Conservation (phyloP, 2,113 vertebrate species). For the Cyanoderma ruficeps region DNA sequence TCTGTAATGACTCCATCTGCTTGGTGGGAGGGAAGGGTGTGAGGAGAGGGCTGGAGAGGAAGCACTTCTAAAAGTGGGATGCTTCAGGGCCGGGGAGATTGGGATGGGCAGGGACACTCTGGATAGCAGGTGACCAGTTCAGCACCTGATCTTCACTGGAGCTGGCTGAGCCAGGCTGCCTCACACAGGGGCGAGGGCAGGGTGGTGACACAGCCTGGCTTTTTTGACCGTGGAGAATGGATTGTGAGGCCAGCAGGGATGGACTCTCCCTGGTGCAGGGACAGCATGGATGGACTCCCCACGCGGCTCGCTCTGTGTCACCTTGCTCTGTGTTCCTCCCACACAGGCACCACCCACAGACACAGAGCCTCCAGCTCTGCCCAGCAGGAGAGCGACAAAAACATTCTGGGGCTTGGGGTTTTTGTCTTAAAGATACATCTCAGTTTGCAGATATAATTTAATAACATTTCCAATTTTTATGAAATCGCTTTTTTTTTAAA, state of each 20-base stretch:
- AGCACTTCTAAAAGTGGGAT: background rate
- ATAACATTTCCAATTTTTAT: constrained; percentile 42
- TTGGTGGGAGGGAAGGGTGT: background rate
- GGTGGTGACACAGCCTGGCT: accelerated
- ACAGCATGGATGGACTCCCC: background rate
- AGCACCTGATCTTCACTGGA: background rate
- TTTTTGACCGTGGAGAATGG: background rate
- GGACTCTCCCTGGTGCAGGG: background rate
- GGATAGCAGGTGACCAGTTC: accelerated
- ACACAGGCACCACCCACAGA: background rate
- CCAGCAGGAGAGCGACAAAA: accelerated
- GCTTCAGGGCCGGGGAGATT: accelerated
- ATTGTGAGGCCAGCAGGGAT: accelerated
- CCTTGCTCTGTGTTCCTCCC: accelerated
- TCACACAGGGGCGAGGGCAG: accelerated
- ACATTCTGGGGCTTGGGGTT: background rate
- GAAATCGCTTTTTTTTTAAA: constrained; percentile 37
- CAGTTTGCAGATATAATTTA: constrained; percentile 5
- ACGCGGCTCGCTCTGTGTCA: background rate
- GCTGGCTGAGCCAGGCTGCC: background rate
- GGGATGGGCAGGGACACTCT: background rate
- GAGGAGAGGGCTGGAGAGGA: background rate
- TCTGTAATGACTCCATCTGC: background rate
- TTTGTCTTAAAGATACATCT: background rate
- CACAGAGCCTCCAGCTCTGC: background rate